These are phyloP conservation scores for Pinctada fucata DNA, from an alignment of 2,888 invertebrate species.

Conservation along the genomic window DNA sequence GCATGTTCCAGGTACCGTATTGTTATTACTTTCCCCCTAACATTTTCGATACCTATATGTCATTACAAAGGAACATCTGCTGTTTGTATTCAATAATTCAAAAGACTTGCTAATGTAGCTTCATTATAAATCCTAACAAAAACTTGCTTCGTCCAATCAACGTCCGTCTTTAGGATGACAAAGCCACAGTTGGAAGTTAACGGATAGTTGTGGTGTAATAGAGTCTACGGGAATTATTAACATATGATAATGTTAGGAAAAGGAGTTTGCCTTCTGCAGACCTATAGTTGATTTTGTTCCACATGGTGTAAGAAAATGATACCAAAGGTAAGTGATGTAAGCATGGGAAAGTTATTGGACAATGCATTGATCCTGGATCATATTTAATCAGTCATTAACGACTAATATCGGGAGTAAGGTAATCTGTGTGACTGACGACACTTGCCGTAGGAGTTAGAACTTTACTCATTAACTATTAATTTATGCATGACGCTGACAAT, in stretches of 20 bases:
- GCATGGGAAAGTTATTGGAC: no score
- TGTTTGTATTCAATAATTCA: slow-evolving; percentile 37
- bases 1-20: not conserved
- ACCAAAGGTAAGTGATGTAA: not conserved
- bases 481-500: not conserved
- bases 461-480: not conserved
- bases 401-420: no score
- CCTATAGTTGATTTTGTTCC: no score
- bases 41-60: not conserved
- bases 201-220: not conserved
- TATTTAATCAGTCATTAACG: no score
- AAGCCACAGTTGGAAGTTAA: slow-evolving; percentile 15
- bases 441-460: not conserved
- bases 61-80: slow-evolving; percentile 16
- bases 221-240: not conserved
- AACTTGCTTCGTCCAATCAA: slow-evolving; percentile 31
- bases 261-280: not conserved
- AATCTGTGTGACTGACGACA: not conserved
- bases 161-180: slow-evolving; percentile 22
- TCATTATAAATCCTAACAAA: slow-evolving; percentile 37
- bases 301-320: not conserved
- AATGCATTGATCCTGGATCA: no score
- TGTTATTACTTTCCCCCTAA: not conserved
- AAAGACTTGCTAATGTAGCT: slow-evolving; percentile 35
- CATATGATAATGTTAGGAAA: not conserved